Evolutionary conservation across 2,888 invertebrate species (phyloP), one percentile per base, ranked within the genome.

Genomic region (Invenusta paracnida): DNA sequence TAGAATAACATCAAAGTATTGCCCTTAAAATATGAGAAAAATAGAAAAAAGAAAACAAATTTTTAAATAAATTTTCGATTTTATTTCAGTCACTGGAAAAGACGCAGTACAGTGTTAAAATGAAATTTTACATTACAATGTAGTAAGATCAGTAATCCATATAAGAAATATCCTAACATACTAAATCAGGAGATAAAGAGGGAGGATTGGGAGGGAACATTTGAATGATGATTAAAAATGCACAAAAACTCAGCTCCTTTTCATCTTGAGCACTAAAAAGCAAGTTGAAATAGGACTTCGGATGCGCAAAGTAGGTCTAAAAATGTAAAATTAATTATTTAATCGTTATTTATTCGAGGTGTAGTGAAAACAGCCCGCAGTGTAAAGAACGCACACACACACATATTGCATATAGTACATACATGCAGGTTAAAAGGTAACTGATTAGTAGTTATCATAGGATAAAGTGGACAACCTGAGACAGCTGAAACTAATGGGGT

Each of bases 71-170:
- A 23, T 73, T 73, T 73, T 73, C 27, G 5, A 23, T 73, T 73
- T 73, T 73, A 73, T 73, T 73, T 73, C 23, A n/a, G 73, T 73
- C 73, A 73, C 73, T 73, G 73, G 73, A 73, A 73, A 73, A 73
- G 73, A 73, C n/a, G n/a, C 73, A 73, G 73, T 73, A 73, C 73
- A 73, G 73, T 73, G 73, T 73, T 73, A 73, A 73, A 73, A 73
- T 73, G 73, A 73, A 73, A 73, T 73, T 73, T 73, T 73, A 73
- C 73, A 73, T 73, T 73, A 73, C 23, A 73, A 73, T 73, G 73
- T 73, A 73, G 17, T 73, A 25, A 73, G 73, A 73, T 5, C 11
- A 73, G 5, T 23, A 73, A 73, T 73, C 73, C 73, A 73, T 73
- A 73, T 73, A 73, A 73, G 73, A 73, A 73, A 73, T 23, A 73